Percentiles rank a stretch among this genome's conserved stretches.
Conservation (phyloP, 2,888 invertebrate genomes). For the Alloplasta piceator region DNA sequence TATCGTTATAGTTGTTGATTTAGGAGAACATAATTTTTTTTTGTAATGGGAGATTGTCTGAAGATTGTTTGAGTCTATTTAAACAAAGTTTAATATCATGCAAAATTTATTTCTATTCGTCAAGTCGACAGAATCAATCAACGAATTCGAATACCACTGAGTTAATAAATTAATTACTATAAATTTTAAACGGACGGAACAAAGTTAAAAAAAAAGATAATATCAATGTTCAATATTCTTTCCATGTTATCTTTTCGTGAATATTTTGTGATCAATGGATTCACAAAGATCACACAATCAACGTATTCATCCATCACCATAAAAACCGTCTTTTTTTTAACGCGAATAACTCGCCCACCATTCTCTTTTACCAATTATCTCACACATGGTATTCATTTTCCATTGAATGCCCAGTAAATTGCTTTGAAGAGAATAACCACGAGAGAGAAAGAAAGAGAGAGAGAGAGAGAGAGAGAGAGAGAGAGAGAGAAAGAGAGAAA, state of each 20-base stretch:
- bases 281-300: background rate
- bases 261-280: background rate
- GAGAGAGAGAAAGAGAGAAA: background rate
- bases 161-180: too few species aligned
- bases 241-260: too few species aligned
- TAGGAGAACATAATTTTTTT: too few species aligned
- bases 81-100: too few species aligned
- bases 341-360: background rate
- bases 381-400: background rate
- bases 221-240: too few species aligned
- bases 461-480: background rate
- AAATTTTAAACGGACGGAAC: background rate
- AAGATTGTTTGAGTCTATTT: too few species aligned
- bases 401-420: background rate
- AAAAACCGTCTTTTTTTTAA: background rate
- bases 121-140: too few species aligned
- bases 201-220: background rate
- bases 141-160: too few species aligned
- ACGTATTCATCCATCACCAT: background rate
- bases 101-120: too few species aligned
- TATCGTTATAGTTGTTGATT: too few species aligned
- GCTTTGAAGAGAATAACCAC: background rate
- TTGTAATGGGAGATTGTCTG: too few species aligned
- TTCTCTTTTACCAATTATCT: background rate
- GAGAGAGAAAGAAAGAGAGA: slow-evolving; percentile 7